Conservation (phyloP, 1,140 invertebrate species). For the Drosophila tropicalis region DNA sequence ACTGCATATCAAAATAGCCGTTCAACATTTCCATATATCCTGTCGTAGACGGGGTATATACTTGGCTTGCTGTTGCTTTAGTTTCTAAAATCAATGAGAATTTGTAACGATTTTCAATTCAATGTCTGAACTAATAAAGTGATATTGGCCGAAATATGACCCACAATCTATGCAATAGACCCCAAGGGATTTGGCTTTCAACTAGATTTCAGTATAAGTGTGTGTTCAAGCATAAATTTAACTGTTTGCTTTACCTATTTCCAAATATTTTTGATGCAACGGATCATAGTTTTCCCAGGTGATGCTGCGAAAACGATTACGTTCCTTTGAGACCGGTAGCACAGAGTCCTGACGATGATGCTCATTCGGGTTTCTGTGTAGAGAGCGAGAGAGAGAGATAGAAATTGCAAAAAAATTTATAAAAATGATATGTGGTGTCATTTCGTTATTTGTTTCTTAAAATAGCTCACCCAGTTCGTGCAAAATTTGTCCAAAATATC, state of each 20-base stretch:
- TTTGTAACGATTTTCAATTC: no score
- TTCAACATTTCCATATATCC: slow-evolving; percentile 29
- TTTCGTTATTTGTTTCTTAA: background rate
- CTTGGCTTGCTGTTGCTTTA: no score
- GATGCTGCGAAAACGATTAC: slow-evolving; percentile 91
- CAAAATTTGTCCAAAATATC: slow-evolving; percentile 98
- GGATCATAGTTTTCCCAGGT: slow-evolving; percentile 96
- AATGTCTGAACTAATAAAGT: no score
- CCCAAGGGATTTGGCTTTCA: no score
- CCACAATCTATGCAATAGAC: no score
- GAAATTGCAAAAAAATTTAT: no score
- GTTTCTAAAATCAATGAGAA: no score
- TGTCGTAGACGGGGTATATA: slow-evolving; percentile 8
- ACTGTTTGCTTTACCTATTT: slow-evolving; percentile 90
- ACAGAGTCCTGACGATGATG: slow-evolving; percentile 89
- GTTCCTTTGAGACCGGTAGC: slow-evolving; percentile 90
- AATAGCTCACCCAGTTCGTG: slow-evolving; percentile 95
- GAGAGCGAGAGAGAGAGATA: no score
- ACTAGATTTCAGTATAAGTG: no score
- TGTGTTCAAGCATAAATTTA: no score
- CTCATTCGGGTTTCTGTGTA: slow-evolving; percentile 95
- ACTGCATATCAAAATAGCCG: slow-evolving; percentile 52
- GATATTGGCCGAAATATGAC: no score
- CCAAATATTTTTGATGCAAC: slow-evolving; percentile 95
- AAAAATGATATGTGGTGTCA: no score